Evolutionary conservation across 2,888 invertebrate genomes (phyloP), one percentile per base, ranked within the genome.

Genomic region (Netelia inedita): DNA sequence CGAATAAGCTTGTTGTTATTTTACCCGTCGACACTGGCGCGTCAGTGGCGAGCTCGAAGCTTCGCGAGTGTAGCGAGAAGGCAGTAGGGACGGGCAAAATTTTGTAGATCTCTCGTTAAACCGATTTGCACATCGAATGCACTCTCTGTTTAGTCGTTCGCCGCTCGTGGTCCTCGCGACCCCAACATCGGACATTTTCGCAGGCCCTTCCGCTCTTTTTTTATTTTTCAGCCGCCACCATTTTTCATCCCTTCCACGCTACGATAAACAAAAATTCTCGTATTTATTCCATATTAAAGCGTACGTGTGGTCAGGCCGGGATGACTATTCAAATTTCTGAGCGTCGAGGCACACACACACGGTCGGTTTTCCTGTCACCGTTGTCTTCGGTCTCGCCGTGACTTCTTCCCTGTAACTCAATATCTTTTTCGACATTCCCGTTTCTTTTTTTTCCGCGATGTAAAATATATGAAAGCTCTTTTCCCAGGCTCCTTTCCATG

Each of bases 111-210:
- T 87, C 87, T 89, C 87, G 90, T 89, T 92, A 92, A 92, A 92
- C 92, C 91, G 92, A 92, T 92, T 92, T 92, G 90, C 92, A 91
- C 89, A 89, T 89, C 88, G 89, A 91, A 90, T 90, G 91, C 89
- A 89, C 90, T 90, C 87, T 81, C 88, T 19, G 28, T 50, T 19
- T 21, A 41, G 5, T 28, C 19, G 68, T 55, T 76, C 59, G 61
- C 41, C 57, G 41, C 55, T 79, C 83, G 59, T 71, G 75, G 71
- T 57, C 50, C 59, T 28, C 59, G 53, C 72, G 35, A 65, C 59
- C 72, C 14, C 61, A 87, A 88, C 89, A 89, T 89, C 89, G 88
- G 88, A 88, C 89, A 88, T 85, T 91, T 90, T 91, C 89, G 89
- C 90, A 91, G 86, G 88, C 83, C 46, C 68, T 41, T 63, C 66